These are phyloP conservation scores for Dastarcus helophoroides DNA, from an alignment of 2,888 invertebrate species.

Conservation along the genomic window DNA sequence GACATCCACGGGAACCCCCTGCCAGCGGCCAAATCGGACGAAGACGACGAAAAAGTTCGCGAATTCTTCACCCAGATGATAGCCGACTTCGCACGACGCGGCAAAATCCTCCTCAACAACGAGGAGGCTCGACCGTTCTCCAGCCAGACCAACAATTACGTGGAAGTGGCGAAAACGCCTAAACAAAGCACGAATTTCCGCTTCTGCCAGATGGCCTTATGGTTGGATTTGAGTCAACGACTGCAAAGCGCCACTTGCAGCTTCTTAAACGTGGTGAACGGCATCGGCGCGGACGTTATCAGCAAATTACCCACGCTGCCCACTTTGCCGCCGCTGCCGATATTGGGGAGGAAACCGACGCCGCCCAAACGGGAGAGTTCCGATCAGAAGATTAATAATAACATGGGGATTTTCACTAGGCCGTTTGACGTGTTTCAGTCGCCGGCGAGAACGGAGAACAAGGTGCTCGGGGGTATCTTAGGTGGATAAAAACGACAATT, in stretches of 20 bases:
- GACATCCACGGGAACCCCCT: slow-evolving; percentile 48
- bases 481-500: too few relatives aligned
- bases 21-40: slow-evolving; percentile 29
- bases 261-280: slow-evolving; percentile 28
- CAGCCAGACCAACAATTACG: slow-evolving; percentile 39
- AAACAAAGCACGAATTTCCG: slow-evolving; percentile 40
- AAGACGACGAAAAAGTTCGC: slow-evolving; percentile 53
- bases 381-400: too few relatives aligned
- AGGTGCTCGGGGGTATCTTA: too few relatives aligned
- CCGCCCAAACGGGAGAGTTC: too few relatives aligned
- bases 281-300: too few relatives aligned
- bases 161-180: slow-evolving; percentile 43
- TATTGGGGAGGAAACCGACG: too few relatives aligned
- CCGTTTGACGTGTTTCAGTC: too few relatives aligned
- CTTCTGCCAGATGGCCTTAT: slow-evolving; percentile 57
- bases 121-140: slow-evolving; percentile 34
- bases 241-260: slow-evolving; percentile 45
- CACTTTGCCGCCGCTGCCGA: too few relatives aligned
- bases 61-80: slow-evolving; percentile 54
- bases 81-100: slow-evolving; percentile 51
- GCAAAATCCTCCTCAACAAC: slow-evolving; percentile 32
- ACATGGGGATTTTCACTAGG: too few relatives aligned
- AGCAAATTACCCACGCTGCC: too few relatives aligned
- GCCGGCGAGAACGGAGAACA: too few relatives aligned
- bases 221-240: slow-evolving; percentile 50